Percentiles rank a stretch among this genome's conserved stretches.
Evolutionary conservation across 2,113 vertebrate genomes (phyloP).

Genomic region (Thymallus thymallus): DNA sequence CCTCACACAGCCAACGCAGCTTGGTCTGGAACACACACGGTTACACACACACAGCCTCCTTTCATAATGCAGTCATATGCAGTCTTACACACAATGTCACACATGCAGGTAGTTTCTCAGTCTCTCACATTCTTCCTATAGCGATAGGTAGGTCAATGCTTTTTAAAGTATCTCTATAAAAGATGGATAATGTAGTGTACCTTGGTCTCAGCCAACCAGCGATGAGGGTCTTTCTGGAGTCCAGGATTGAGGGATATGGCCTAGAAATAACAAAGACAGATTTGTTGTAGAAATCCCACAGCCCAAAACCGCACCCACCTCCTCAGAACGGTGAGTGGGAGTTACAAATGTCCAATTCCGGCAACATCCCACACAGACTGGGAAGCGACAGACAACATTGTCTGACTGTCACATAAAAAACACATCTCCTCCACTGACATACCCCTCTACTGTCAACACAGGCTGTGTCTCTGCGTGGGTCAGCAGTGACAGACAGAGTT

Average conservation of each 20-base stretch:
- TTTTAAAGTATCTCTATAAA: no score
- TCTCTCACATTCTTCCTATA: no score
- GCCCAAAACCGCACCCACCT: background rate
- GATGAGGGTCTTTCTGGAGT: conserved; percentile 82
- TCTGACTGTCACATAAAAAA: conserved; percentile 34
- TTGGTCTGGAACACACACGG: conserved; percentile 53
- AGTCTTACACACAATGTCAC: background rate
- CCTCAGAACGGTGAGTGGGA: background rate
- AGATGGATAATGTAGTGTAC: conserved; percentile 60
- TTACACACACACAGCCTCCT: background rate
- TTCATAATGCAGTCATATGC: background rate
- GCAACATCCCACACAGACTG: background rate
- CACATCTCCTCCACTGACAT: conserved; percentile 6
- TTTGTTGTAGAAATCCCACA: background rate
- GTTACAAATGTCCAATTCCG: background rate
- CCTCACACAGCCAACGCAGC: conserved; percentile 86
- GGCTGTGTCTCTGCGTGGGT: background rate
- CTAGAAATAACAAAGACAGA: conserved; percentile 63
- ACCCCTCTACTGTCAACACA: background rate
- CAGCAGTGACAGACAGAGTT: background rate
- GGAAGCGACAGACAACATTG: conserved; percentile 22
- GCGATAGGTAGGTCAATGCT: no score
- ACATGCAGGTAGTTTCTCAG: background rate
- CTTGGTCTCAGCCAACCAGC: conserved; percentile 94
- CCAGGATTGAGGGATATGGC: conserved; percentile 78